These are phyloP conservation scores for Cenopis cana DNA, from an alignment of 2,888 invertebrate species.

Conservation along the genomic window DNA sequence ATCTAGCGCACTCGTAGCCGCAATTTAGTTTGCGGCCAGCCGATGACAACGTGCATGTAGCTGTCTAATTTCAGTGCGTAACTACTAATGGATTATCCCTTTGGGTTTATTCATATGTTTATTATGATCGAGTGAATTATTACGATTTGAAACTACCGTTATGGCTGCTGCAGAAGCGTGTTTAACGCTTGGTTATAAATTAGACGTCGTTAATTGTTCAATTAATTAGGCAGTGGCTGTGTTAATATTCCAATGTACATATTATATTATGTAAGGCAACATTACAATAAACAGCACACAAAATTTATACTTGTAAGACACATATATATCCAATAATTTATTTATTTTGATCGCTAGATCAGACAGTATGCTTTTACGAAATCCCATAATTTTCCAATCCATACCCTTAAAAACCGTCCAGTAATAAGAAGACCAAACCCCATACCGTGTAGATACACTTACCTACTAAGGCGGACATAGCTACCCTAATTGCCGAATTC, in stretches of 20 bases:
- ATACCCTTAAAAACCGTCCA: too few species aligned
- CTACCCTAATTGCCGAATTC: neutral
- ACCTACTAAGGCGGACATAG: neutral
- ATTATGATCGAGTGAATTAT: constrained; percentile 30
- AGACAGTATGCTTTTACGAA: too few species aligned
- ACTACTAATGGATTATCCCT: constrained; percentile 39
- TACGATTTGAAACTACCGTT: neutral
- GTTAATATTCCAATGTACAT: neutral
- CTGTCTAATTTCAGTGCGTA: constrained; percentile 38
- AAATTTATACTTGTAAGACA: too few species aligned
- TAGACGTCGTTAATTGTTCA: neutral
- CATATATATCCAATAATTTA: too few species aligned
- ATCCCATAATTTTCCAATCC: too few species aligned
- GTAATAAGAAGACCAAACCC: too few species aligned
- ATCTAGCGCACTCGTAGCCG: constrained; percentile 70
- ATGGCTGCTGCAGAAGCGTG: neutral
- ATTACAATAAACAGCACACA: too few species aligned
- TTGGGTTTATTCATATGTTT: constrained; percentile 29
- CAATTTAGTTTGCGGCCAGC: constrained; percentile 71
- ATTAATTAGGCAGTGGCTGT: too few species aligned
- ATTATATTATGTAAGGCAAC: too few species aligned
- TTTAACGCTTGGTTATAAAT: neutral
- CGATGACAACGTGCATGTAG: constrained; percentile 57
- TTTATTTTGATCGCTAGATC: too few species aligned
- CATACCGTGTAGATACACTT: neutral